A percentile compares a stretch with the other conserved stretches of the same genome.
These are phyloP conservation scores for Cyprinodon brontotheroides DNA, from an alignment of 2,113 vertebrate species.

Conservation along the genomic window DNA sequence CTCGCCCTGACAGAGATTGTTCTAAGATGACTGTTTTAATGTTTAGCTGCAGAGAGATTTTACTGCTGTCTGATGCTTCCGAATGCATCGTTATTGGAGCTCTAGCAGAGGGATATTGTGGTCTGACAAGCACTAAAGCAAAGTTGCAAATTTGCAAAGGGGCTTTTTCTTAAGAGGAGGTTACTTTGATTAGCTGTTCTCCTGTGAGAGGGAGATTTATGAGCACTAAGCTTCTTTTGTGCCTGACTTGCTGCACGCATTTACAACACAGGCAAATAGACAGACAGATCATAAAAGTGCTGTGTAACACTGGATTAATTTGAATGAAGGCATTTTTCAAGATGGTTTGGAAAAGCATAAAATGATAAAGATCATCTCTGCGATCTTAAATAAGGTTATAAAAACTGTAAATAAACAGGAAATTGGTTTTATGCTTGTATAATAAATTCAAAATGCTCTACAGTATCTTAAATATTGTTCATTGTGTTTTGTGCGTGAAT, in stretches of 20 bases:
- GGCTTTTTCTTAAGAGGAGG: slow-evolving; percentile 32
- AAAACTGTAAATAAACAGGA: not conserved
- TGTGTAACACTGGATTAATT: slow-evolving; percentile 4
- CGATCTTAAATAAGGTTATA: not conserved
- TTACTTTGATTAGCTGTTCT: slow-evolving; percentile 43
- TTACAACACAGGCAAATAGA: slow-evolving; percentile 18
- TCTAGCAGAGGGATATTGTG: slow-evolving; percentile 7
- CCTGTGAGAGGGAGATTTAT: slow-evolving; percentile 40
- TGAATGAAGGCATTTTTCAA: slow-evolving; percentile 1
- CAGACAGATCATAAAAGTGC: not conserved
- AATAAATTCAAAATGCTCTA: not conserved
- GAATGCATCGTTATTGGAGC: not conserved
- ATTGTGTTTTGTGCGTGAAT: not conserved
- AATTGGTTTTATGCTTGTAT: not conserved
- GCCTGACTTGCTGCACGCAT: slow-evolving; percentile 22
- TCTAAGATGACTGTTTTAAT: slow-evolving; percentile 12
- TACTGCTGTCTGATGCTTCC: slow-evolving; percentile 8
- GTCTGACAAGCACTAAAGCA: slow-evolving; percentile 41
- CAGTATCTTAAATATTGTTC: not conserved
- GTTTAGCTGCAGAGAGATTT: slow-evolving; percentile 18
- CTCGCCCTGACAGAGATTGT: not conserved
- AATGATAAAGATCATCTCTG: slow-evolving; percentile 1
- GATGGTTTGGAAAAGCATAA: slow-evolving; percentile 5
- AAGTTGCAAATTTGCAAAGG: slow-evolving; percentile 46
- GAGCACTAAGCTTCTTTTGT: slow-evolving; percentile 23